Evolutionary conservation across 1,140 invertebrate species (phyloP).

Genomic region (Drosophila oshimai): DNA sequence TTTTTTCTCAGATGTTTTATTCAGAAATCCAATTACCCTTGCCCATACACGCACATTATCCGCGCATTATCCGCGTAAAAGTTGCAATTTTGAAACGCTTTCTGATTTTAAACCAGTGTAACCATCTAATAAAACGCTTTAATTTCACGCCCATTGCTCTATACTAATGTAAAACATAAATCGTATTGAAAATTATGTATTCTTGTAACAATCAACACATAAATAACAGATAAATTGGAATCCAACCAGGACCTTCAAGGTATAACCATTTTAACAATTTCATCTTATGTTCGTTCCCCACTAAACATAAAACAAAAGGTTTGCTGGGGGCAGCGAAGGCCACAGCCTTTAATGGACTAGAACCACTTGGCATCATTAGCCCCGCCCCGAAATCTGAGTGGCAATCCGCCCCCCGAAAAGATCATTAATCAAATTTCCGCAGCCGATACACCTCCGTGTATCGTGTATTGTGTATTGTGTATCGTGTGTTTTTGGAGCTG

Average conservation of each 20-base stretch:
- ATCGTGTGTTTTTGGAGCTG: conserved; percentile 31
- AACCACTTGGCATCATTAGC: conserved; percentile 72
- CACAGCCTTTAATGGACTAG: conserved; percentile 69
- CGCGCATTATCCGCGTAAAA: conserved; percentile 23
- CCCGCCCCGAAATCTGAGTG: conserved; percentile 24
- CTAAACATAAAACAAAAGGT: conserved; percentile 34
- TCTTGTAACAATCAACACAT: conserved; percentile 70
- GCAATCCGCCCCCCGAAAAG: conserved; percentile 7
- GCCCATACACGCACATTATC: neutral
- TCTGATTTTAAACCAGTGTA: conserved; percentile 23
- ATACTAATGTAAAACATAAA: conserved; percentile 46
- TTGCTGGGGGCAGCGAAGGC: conserved; percentile 56
- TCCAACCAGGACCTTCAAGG: conserved; percentile 83
- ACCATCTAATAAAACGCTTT: conserved; percentile 71
- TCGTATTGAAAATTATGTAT: conserved; percentile 60
- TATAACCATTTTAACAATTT: conserved; percentile 80
- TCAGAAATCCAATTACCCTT: conserved; percentile 34
- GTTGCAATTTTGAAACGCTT: conserved; percentile 52
- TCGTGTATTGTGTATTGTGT: no score
- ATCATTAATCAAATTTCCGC: conserved; percentile 78
- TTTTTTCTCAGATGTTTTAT: conserved; percentile 46
- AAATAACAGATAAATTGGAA: conserved; percentile 83
- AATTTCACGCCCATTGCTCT: conserved; percentile 68
- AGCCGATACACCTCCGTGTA: conserved; percentile 39
- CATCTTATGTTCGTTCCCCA: conserved; percentile 48